phyloP scores from a whole-genome alignment of 2,797 vertebrate species.

The Sardinella longiceps region DNA sequence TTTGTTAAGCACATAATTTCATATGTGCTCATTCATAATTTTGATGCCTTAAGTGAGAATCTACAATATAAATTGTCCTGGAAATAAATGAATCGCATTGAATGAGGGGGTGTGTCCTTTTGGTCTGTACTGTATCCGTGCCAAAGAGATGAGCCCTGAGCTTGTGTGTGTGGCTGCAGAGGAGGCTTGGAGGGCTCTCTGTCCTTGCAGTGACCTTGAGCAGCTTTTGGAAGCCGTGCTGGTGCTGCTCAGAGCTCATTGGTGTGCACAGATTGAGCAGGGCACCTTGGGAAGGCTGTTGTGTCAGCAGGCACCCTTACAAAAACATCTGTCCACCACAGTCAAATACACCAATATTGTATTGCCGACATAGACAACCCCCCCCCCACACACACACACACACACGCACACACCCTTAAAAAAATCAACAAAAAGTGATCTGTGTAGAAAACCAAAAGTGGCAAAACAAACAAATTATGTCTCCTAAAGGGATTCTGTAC shows the following conservation, averaged over 20 bases:
- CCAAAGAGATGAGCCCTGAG: constrained; percentile 31
- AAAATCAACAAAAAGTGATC: not conserved
- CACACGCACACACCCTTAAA: not conserved
- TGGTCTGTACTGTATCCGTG: too few relatives aligned
- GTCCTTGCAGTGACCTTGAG: constrained; percentile 58
- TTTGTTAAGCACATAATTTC: too few relatives aligned
- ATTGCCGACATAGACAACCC: constrained; percentile 46
- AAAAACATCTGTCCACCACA: constrained; percentile 73
- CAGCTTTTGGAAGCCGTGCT: constrained; percentile 55
- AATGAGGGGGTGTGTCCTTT: too few relatives aligned
- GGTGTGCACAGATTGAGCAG: constrained; percentile 62
- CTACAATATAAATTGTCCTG: too few relatives aligned
- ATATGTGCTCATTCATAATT: too few relatives aligned
- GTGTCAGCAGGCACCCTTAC: constrained; percentile 75
- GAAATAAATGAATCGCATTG: too few relatives aligned
- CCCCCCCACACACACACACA: not conserved
- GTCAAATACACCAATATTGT: constrained; percentile 36
- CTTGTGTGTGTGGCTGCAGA: constrained; percentile 52
- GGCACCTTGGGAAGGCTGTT: constrained; percentile 72
- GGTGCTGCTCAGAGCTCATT: constrained; percentile 60
- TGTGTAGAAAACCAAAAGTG: not conserved
- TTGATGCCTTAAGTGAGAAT: too few relatives aligned
- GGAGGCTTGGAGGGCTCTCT: constrained; percentile 60
- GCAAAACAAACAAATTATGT: not conserved
- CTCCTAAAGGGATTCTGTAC: not conserved